Percentiles rank a stretch among this genome's conserved stretches.
Conservation (phyloP, 2,797 vertebrate species). For the Characodon lateralis region DNA sequence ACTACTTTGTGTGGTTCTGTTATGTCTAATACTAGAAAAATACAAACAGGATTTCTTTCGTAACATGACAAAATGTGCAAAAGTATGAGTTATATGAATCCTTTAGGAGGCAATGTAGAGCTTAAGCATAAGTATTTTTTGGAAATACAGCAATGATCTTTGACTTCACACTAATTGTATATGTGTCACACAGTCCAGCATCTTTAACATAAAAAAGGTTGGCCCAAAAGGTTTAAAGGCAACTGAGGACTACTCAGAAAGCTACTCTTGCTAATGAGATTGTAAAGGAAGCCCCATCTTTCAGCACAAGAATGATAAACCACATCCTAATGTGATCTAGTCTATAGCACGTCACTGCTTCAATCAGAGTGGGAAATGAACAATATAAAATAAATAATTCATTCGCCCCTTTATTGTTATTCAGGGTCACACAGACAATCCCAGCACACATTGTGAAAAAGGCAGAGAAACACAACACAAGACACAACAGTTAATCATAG, state of each 20-base stretch:
- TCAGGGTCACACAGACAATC: conserved; percentile 67
- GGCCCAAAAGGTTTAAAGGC: conserved; percentile 13
- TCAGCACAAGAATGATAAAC: conserved; percentile 43
- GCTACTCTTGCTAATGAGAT: conserved; percentile 32
- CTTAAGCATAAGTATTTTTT: background rate
- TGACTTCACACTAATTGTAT: conserved; percentile 15
- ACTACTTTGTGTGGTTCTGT: background rate
- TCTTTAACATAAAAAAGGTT: conserved; percentile 23
- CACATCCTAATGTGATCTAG: conserved; percentile 17
- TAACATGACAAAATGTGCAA: background rate
- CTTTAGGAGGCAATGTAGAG: background rate
- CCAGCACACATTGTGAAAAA: conserved; percentile 39
- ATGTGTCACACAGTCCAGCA: conserved; percentile 6
- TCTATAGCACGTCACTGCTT: conserved; percentile 23
- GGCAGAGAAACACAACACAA: conserved; percentile 42
- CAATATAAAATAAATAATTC: conserved; percentile 68
- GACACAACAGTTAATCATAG: conserved; percentile 60
- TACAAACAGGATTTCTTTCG: background rate
- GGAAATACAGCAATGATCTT: conserved; percentile 5
- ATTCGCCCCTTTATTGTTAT: conserved; percentile 61
- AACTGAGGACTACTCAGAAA: conserved; percentile 12
- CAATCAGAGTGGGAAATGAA: conserved; percentile 58
- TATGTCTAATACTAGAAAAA: background rate
- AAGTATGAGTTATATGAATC: background rate
- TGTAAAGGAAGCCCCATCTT: conserved; percentile 35